Evolutionary conservation across 2,888 invertebrate genomes (phyloP).

Genomic region (Abrostola tripartita): DNA sequence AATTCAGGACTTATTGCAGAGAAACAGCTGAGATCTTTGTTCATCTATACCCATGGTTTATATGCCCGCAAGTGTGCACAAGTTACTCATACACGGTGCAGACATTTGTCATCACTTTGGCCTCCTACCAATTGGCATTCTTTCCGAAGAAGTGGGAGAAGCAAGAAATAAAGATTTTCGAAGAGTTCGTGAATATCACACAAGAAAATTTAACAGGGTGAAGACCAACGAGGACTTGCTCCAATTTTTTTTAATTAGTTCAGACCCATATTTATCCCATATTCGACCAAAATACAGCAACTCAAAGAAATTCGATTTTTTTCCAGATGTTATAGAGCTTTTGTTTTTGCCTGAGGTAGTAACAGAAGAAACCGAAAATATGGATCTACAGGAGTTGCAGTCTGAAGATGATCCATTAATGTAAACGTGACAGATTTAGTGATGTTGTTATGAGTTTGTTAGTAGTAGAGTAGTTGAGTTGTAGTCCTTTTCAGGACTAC

Average conservation of each 20-base stretch:
- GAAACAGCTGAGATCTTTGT: slow-evolving; percentile 5
- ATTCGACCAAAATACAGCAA: slow-evolving; percentile 13
- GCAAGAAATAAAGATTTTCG: slow-evolving; percentile 34
- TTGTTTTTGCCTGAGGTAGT: slow-evolving; percentile 10
- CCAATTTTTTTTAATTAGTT: slow-evolving; percentile 11
- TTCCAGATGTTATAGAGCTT: slow-evolving; percentile 9
- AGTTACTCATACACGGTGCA: slow-evolving; percentile 31
- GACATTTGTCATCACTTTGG: slow-evolving; percentile 27
- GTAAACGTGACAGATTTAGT: background rate
- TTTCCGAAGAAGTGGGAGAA: slow-evolving; percentile 35
- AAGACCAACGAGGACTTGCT: slow-evolving; percentile 13
- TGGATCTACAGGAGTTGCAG: slow-evolving; percentile 10
- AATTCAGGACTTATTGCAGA: slow-evolving; percentile 8
- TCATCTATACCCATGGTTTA: slow-evolving; percentile 28
- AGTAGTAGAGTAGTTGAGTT: too few relatives aligned
- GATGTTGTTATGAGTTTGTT: background rate
- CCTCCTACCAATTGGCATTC: slow-evolving; percentile 27
- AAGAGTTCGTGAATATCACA: slow-evolving; percentile 21
- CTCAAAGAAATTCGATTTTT: slow-evolving; percentile 7
- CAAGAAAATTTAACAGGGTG: slow-evolving; percentile 7
- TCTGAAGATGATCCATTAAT: slow-evolving; percentile 1
- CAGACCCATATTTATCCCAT: slow-evolving; percentile 7
- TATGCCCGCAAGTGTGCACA: slow-evolving; percentile 30
- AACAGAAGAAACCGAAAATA: slow-evolving; percentile 12
- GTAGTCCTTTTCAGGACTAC: too few relatives aligned